Base-by-base conservation (phyloP, 2,113 vertebrate species). In the Cygnus buccinator region DNA sequence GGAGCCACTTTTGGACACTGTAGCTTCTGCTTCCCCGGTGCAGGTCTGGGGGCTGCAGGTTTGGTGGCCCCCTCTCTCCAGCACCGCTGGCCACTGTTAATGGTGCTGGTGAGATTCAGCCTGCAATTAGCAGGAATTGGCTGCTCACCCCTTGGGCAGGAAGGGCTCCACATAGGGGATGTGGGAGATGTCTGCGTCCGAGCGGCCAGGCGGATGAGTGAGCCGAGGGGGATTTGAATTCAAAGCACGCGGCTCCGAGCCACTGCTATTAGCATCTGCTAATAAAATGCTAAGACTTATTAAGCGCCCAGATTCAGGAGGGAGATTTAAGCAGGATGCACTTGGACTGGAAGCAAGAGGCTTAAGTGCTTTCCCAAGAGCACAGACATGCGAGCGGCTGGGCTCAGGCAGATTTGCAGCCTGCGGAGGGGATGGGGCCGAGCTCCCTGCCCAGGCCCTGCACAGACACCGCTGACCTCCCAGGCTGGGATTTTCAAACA, bases 211-310 rank as follows among this genome's bases (percentile, higher is more conserved):
- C 61, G 26, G 35, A 74, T 76, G 84, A 79, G 73, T 23, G 72
- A 93, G 66, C 58, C 2, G 7, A 86, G 54, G 29, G 58, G 67
- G 89, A 88, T 92, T 78, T 95, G 50, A 90, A 93, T 95, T 90
- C 80, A 82, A 93, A 95, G 67, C 54, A 62, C n/a, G 21, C 93
- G 70, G 73, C 65, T 94, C 70, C 41, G n/a, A 68, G 75, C 79
- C 87, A 87, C 25, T 11, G 43, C 80, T 91, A 70, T 94, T 95
- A 95, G 52, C 84, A 84, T 84, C 89, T 91, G 73, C 88, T 96
- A 94, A 94, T 92, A 89, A 94, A 87, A 93, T 55, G 66, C 76
- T 93, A 94, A 93, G 90, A 55, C 80, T 86, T 95, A 87, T 68
- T 91, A 94, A 94, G 94, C 61, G 70, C 29, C 23, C 73, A 44